These are phyloP conservation scores for Trialeurodes vaporariorum DNA, from an alignment of 1,140 invertebrate species.

Conservation along the genomic window DNA sequence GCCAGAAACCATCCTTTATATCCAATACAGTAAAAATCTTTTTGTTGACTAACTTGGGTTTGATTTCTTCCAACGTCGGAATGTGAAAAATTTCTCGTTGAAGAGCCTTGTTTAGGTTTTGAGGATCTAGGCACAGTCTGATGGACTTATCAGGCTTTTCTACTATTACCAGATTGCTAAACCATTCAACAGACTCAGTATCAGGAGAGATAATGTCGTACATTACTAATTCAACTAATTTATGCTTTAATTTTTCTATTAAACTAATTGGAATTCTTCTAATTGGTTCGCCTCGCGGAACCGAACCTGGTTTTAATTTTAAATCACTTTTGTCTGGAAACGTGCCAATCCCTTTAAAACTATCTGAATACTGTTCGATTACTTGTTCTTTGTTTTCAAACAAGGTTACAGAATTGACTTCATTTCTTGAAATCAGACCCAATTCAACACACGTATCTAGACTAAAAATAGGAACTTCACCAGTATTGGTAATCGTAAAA, in stretches of 20 bases:
- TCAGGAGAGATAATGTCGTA: background rate
- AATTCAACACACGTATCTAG: background rate
- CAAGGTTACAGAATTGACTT: too few species aligned
- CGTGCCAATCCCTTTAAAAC: constrained; percentile 11
- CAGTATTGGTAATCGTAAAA: too few species aligned
- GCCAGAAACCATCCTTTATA: too few species aligned
- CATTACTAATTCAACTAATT: background rate
- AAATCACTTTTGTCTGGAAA: background rate
- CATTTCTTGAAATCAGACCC: background rate
- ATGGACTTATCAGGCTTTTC: too few species aligned
- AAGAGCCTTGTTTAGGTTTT: constrained; percentile 6
- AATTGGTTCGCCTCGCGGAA: constrained; percentile 1
- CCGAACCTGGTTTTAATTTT: constrained; percentile 4
- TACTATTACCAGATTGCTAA: background rate
- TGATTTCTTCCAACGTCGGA: constrained; percentile 8
- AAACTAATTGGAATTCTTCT: constrained; percentile 7
- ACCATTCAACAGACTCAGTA: background rate
- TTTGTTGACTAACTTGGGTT: background rate
- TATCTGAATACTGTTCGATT: too few species aligned
- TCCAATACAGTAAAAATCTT: constrained; percentile 7
- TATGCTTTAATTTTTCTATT: constrained; percentile 7
- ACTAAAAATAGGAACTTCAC: background rate
- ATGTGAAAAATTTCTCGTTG: constrained; percentile 5
- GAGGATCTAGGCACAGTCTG: constrained; percentile 7
- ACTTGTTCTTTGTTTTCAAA: background rate